Conservation (phyloP, 2,888 invertebrate genomes). For the Lasioglossum oenotherae region DNA sequence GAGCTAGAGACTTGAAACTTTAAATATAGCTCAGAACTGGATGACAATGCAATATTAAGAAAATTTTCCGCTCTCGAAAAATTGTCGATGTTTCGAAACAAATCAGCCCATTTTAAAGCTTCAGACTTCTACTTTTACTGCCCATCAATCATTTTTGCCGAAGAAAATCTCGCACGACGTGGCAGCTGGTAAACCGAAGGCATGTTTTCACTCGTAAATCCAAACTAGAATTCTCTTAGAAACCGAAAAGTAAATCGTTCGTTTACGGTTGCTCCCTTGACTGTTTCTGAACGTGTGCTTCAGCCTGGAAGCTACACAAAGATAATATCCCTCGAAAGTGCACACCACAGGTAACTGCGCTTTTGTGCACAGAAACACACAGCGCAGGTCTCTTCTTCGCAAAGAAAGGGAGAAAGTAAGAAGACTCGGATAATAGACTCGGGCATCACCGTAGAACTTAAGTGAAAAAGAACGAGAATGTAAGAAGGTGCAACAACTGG, state of each 20-base stretch:
- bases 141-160: no score
- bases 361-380: neutral
- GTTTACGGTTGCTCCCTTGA: neutral
- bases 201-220: no score
- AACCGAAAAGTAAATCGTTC: neutral
- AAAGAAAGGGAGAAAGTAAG: neutral
- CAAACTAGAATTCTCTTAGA: neutral
- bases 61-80: no score
- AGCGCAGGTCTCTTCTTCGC: neutral
- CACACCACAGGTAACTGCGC: neutral
- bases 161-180: no score
- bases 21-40: no score
- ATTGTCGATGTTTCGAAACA: no score
- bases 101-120: no score
- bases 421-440: neutral
- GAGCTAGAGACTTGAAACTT: no score
- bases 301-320: neutral
- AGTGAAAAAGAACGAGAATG: neutral
- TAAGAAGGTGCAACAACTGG: neutral
- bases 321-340: neutral
- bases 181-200: no score
- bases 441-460: neutral
- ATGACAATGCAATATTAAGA: no score
- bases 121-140: no score
- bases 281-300: neutral